Conservation (phyloP, 2,888 invertebrate species). For the Thymelicus lineola region DNA sequence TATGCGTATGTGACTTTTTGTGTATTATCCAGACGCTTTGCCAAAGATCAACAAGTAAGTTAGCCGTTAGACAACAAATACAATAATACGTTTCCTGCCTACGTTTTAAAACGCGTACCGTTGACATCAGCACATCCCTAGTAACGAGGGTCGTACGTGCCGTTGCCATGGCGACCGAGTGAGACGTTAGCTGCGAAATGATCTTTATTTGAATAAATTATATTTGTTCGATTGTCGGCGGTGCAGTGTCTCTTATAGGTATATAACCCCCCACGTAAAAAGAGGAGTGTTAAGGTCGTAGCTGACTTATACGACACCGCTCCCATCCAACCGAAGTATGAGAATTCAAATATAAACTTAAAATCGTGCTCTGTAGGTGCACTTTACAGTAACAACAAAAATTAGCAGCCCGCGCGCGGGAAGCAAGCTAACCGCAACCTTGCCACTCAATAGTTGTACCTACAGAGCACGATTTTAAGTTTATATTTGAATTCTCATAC, state of each 20-base stretch:
- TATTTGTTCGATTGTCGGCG: not conserved
- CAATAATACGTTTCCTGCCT: constrained; percentile 6
- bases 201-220: constrained; percentile 35
- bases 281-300: too few relatives aligned
- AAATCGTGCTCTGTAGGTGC: too few relatives aligned
- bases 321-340: too few relatives aligned
- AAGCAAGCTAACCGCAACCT: too few relatives aligned
- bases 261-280: not conserved
- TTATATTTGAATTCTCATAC: too few relatives aligned
- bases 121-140: constrained; percentile 37
- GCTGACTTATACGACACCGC: too few relatives aligned
- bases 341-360: too few relatives aligned
- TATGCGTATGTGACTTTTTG: too few relatives aligned
- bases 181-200: constrained; percentile 10
- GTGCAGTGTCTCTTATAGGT: not conserved
- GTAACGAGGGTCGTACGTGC: constrained; percentile 45
- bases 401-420: too few relatives aligned
- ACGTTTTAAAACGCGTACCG: constrained; percentile 23
- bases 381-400: too few relatives aligned
- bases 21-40: not conserved
- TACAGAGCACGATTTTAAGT: too few relatives aligned
- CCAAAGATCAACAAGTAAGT: not conserved
- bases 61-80: constrained; percentile 16
- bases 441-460: too few relatives aligned
- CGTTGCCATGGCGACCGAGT: constrained; percentile 50